Conservation (phyloP, 2,888 invertebrate genomes). For the Gryllus longicercus region DNA sequence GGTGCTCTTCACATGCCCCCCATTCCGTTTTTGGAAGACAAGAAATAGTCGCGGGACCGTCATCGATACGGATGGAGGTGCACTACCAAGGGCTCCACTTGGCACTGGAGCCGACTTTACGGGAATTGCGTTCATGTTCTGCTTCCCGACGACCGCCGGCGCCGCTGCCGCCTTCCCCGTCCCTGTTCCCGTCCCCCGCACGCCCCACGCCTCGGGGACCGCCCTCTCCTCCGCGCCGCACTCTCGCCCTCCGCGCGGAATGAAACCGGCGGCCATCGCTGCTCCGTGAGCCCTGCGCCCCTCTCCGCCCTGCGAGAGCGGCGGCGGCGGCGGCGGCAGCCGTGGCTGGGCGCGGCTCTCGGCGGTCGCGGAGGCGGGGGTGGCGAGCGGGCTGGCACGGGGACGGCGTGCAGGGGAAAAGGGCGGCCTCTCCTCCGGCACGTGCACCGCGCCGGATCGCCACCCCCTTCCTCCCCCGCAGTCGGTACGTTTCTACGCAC, state of each 20-base stretch:
- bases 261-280: slow-evolving; percentile 10
- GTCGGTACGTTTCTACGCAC: background rate
- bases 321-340: background rate
- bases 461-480: background rate
- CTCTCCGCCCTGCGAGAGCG: background rate
- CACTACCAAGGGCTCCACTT: no score
- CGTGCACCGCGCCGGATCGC: slow-evolving; percentile 6
- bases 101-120: background rate
- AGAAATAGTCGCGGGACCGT: no score
- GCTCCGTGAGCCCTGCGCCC: slow-evolving; percentile 11
- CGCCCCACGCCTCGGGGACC: background rate
- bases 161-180: background rate
- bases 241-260: background rate
- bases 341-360: background rate
- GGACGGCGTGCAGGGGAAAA: slow-evolving; percentile 2
- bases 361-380: background rate
- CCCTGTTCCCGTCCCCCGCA: background rate
- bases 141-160: background rate
- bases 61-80: no score
- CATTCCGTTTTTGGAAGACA: no score
- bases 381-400: background rate
- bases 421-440: background rate
- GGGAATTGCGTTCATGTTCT: background rate
- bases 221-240: slow-evolving; percentile 4
- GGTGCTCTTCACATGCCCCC: no score